phyloP scores from a whole-genome alignment of 2,888 invertebrate genomes.

The Ectemnius lituratus region DNA sequence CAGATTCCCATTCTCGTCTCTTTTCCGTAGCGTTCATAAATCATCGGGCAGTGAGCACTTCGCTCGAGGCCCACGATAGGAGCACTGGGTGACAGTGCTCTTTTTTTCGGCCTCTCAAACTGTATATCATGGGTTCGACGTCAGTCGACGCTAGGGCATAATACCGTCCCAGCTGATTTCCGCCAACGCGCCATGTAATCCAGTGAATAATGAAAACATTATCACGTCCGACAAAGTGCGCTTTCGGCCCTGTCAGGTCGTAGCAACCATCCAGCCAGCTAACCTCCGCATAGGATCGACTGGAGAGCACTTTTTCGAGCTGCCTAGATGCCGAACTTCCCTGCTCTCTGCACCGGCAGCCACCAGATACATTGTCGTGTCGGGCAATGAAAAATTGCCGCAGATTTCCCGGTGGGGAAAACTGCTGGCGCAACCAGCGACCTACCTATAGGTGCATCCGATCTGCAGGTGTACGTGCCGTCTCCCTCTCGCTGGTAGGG shows the following conservation, averaged over 20 bases:
- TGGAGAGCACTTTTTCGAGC: constrained; percentile 54
- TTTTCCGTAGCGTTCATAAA: constrained; percentile 18
- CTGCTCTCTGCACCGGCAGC: background rate
- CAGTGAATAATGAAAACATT: constrained; percentile 68
- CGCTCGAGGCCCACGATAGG: constrained; percentile 5
- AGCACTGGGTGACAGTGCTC: too few species aligned
- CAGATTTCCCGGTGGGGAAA: constrained; percentile 66
- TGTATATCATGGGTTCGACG: constrained; percentile 60
- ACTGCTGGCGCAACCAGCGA: constrained; percentile 47
- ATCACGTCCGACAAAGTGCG: constrained; percentile 58
- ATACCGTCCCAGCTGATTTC: constrained; percentile 62
- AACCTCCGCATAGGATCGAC: constrained; percentile 9
- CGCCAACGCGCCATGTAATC: constrained; percentile 61
- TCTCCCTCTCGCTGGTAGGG: constrained; percentile 17
- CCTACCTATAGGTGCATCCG: constrained; percentile 23
- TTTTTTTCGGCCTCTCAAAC: constrained; percentile 22
- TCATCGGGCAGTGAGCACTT: background rate
- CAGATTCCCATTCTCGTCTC: background rate
- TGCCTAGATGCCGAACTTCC: background rate
- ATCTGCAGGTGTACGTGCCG: constrained; percentile 25
- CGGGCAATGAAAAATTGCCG: constrained; percentile 67
- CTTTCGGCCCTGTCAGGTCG: constrained; percentile 42
- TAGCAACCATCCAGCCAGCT: constrained; percentile 29
- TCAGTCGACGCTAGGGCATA: constrained; percentile 49
- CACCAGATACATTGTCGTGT: constrained; percentile 66